Percentiles rank a stretch among this genome's conserved stretches.
Evolutionary conservation across 2,113 vertebrate species (phyloP).

Genomic region (Semicossyphus pulcher): DNA sequence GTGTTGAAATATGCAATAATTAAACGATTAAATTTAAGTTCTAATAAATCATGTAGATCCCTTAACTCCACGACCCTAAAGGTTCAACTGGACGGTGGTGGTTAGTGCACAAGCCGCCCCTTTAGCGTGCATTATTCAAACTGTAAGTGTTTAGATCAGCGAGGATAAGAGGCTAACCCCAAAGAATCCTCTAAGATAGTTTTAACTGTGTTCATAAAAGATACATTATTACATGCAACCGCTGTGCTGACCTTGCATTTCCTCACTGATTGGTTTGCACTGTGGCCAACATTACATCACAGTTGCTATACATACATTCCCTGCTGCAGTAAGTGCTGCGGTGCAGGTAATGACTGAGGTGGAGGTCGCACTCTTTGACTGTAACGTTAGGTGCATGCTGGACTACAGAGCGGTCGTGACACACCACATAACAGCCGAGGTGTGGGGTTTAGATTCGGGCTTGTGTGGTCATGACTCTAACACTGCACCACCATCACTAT

Average conservation of each 20-base stretch:
- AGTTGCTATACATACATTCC: not conserved
- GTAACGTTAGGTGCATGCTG: not conserved
- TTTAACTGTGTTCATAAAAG: conserved; percentile 12
- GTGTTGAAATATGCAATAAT: not conserved
- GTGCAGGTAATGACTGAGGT: conserved; percentile 14
- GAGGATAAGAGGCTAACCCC: not conserved
- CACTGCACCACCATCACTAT: conserved; percentile 60
- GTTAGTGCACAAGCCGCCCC: not conserved
- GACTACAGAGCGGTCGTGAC: not conserved
- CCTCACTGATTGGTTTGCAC: not conserved
- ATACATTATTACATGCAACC: not conserved
- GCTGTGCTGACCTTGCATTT: conserved; percentile 20
- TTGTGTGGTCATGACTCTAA: conserved; percentile 64
- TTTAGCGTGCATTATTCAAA: not conserved
- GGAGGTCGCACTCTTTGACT: conserved; percentile 15
- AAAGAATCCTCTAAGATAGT: not conserved
- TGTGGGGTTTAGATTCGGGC: conserved; percentile 11
- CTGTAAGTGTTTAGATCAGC: not conserved
- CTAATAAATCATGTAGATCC: too few species aligned
- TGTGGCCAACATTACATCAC: not conserved
- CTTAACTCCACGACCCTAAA: too few species aligned
- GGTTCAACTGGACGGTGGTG: not conserved
- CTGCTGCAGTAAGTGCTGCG: not conserved
- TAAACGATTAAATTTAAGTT: too few species aligned
- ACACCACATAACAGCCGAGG: conserved; percentile 1